Base-by-base conservation (phyloP, 2,113 vertebrate species). In the Aix galericulata region DNA sequence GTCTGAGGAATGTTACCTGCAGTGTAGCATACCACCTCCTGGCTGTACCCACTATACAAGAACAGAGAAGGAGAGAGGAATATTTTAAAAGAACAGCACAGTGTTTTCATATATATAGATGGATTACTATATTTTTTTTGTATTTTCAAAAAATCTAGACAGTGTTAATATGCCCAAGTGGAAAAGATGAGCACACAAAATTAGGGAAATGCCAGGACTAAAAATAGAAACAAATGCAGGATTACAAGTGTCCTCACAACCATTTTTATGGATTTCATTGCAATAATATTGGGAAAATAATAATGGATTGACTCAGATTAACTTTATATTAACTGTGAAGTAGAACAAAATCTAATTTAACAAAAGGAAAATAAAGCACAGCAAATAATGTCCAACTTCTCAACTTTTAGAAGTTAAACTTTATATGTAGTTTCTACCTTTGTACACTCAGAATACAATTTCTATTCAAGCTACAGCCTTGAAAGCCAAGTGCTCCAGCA, bases 1-100 rank as follows among this genome's bases (percentile, higher is more conserved):
- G 98, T 98, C 93, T 99, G 98, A 42, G 99, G 99, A 93, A 99
- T 98, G 86, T 98, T 99, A 55, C 99, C 99, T 94, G 98, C 98
- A 20, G 99, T 99, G 97, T 99, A 98, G 96, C 98, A 99, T 13
- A 99, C 98, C 94, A 99, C 98, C 97, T 99, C 99, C 84, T 99
- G 97, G 97, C 99, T 99, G 95, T 99, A 99, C 73, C 98, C 98
- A 88, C 99, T 99, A 97, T 32, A 81, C 85, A 95, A 89, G 62
- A 77, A 88, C 4, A 68, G 27, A 77, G 22, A 26, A 48, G 22
- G 42, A 69, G 8, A 82, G 48, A 15, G 25, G 11, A 46, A 8
- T 8, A 71, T 48, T 78, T 26, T 34, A 40, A 29, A 66, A 44
- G 71, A n/a, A 32, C 62, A 27, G 8, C 26, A 58, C 29, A 17